Evolutionary conservation across 2,888 invertebrate species (phyloP).

Genomic region (Ellobium chinense): DNA sequence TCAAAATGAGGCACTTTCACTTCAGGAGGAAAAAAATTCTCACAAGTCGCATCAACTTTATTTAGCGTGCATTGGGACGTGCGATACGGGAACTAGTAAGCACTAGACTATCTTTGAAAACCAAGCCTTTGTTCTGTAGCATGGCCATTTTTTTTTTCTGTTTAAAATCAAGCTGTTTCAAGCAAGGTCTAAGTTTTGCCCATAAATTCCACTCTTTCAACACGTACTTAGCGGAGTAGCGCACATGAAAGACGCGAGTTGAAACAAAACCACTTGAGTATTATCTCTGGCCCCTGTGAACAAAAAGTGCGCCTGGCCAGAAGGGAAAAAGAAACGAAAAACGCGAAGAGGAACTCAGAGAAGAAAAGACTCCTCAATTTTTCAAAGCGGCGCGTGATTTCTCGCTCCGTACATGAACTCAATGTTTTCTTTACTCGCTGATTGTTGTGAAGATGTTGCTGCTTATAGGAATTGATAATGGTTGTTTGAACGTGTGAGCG

Average conservation of each 20-base stretch:
- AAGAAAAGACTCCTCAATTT: neutral
- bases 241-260: neutral
- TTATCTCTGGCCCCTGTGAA: neutral
- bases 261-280: conserved; percentile 23
- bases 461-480: neutral
- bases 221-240: neutral
- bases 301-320: neutral
- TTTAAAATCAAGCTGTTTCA: too few species aligned
- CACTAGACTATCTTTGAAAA: too few species aligned
- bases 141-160: too few species aligned
- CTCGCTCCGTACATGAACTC: neutral
- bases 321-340: neutral
- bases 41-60: too few species aligned
- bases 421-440: neutral
- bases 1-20: too few species aligned
- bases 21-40: too few species aligned
- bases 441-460: conserved; percentile 1
- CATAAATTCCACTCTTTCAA: too few species aligned
- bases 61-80: too few species aligned
- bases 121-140: too few species aligned
- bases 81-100: too few species aligned
- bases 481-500: neutral
- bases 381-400: neutral
- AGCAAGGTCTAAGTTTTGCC: too few species aligned
- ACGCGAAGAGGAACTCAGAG: neutral